These are phyloP conservation scores for Panulirus ornatus DNA, from an alignment of 1,140 invertebrate species.

Conservation along the genomic window DNA sequence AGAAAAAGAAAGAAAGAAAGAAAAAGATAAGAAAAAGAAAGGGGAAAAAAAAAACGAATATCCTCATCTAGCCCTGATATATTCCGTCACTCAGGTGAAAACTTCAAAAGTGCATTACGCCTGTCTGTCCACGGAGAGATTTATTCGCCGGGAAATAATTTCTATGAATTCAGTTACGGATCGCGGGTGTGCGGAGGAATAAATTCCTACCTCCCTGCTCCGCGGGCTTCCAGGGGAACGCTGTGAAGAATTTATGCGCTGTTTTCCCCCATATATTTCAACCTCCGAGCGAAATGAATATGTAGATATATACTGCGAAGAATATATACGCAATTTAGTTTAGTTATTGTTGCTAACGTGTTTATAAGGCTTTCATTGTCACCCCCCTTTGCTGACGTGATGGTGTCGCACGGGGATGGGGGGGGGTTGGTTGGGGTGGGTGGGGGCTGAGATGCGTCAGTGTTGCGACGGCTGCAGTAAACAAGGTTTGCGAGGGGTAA, in stretches of 20 bases:
- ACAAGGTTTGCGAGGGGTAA: too few relatives aligned
- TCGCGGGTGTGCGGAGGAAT: slow-evolving; percentile 56
- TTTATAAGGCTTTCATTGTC: slow-evolving; percentile 60
- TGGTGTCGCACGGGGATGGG: background rate
- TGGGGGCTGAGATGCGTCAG: background rate
- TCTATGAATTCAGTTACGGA: slow-evolving; percentile 69
- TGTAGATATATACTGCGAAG: slow-evolving; percentile 64
- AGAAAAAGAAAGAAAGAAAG: too few relatives aligned
- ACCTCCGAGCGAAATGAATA: slow-evolving; percentile 61
- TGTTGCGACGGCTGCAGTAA: background rate
- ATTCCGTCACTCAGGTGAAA: slow-evolving; percentile 38
- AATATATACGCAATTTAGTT: slow-evolving; percentile 65
- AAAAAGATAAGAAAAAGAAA: slow-evolving; percentile 41
- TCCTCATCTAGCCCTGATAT: slow-evolving; percentile 46
- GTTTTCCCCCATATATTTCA: slow-evolving; percentile 64
- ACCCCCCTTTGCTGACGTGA: slow-evolving; percentile 29
- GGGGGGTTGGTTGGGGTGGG: background rate
- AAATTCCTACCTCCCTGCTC: slow-evolving; percentile 63
- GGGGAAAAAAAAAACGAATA: slow-evolving; percentile 19
- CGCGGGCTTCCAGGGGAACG: slow-evolving; percentile 60
- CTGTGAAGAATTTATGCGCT: slow-evolving; percentile 64
- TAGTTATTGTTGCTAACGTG: slow-evolving; percentile 66
- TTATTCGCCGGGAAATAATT: slow-evolving; percentile 68
- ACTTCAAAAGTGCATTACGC: slow-evolving; percentile 65
- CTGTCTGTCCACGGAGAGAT: slow-evolving; percentile 53